Base-by-base conservation (phyloP, 2,113 vertebrate genomes). In the Hucho hucho region DNA sequence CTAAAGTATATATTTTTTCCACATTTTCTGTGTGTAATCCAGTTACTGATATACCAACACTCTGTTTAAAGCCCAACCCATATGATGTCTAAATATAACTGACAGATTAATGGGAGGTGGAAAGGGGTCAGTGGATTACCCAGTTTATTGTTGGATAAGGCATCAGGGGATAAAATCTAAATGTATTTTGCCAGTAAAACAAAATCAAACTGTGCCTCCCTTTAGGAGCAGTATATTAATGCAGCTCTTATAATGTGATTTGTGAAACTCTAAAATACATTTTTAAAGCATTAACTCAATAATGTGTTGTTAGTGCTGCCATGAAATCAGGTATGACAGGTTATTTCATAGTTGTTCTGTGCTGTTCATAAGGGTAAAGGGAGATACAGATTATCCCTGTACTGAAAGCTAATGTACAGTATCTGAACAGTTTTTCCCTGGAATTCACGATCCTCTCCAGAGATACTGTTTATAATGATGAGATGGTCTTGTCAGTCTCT, bases 231-330 rank as follows among this genome's bases (percentile, higher is more conserved):
- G 43, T 20, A 43, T 53, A 13, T 28, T 28, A 75, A 75, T 70
- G 67, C 22, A 29, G 64, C 64, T 75, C 28, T 69, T 69, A 69
- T 59, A 64, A 59, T 70, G 56, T 71, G 69, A 76, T 76, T 71
- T 76, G 68, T 65, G 61, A 68, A 46, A 73, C 49, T 47, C 56
- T 49, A 74, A 64, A 73, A 64, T 26, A 13, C 4, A 18, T 70
- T 66, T 74, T 74, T 18, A 16, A 53, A 53, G 74, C 63, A 72
- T 18, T 53, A 71, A 64, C 72, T 71, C 18, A 64, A 77, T 69
- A 64, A 59, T 43, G 37, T 78, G 43, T 72, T 71, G 29, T 74
- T 53, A 58, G 14, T 66, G 63, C 32, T 32, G 46, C 47, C 66
- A 14, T 70, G 49, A 68, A 73, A 68, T 53, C 16, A 14, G 12